These are phyloP conservation scores for Scaptomyza caliginosa DNA, from an alignment of 2,888 invertebrate species.

Conservation along the genomic window DNA sequence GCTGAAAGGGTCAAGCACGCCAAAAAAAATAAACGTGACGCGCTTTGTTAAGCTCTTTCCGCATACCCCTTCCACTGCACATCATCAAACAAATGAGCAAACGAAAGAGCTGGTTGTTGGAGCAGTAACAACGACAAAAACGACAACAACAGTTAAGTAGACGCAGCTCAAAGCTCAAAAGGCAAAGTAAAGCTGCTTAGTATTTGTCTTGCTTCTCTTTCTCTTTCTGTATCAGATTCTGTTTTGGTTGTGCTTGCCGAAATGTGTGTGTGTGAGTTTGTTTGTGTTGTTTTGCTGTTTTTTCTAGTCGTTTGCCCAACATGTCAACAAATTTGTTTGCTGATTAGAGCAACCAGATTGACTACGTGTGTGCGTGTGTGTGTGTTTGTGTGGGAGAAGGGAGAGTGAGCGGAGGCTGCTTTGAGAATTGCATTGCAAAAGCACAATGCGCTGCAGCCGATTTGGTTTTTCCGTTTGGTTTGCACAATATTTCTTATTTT, in stretches of 20 bases:
- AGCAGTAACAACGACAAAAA: conserved; percentile 8
- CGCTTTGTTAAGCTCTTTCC: background rate
- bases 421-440: conserved; percentile 36
- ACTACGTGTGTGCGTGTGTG: background rate
- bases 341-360: conserved; percentile 57
- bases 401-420: conserved; percentile 13
- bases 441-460: conserved; percentile 34
- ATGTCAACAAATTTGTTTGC: conserved; percentile 66
- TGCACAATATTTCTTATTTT: conserved; percentile 49
- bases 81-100: conserved; percentile 1
- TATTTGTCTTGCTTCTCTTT: conserved; percentile 30
- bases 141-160: conserved; percentile 38
- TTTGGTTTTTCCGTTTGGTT: conserved; percentile 20
- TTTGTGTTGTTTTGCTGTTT: conserved; percentile 20
- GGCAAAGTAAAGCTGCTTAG: conserved; percentile 39
- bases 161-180: conserved; percentile 28
- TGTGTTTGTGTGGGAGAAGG: conserved; percentile 6
- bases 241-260: conserved; percentile 19
- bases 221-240: conserved; percentile 17
- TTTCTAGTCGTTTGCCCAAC: conserved; percentile 40
- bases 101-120: conserved; percentile 15
- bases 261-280: conserved; percentile 5
- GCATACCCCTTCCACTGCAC: background rate
- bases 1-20: conserved; percentile 38
- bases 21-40: conserved; percentile 17